These are phyloP conservation scores for Dinothrombium tinctorium DNA, from an alignment of 1,140 invertebrate genomes.

Conservation along the genomic window DNA sequence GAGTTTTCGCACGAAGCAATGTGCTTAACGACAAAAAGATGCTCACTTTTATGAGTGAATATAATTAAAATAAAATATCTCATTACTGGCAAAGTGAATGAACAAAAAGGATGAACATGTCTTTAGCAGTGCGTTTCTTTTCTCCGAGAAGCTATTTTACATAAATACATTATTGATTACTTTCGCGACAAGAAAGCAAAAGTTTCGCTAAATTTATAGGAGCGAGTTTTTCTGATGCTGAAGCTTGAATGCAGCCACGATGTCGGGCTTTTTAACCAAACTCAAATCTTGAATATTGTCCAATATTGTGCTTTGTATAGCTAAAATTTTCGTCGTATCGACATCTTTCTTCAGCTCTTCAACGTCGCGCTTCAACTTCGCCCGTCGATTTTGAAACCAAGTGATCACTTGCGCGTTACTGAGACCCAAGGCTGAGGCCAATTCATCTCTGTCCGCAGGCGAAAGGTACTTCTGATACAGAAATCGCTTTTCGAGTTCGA, in stretches of 20 bases:
- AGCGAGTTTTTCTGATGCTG: no score
- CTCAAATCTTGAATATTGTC: conserved; percentile 2
- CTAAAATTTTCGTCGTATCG: not conserved
- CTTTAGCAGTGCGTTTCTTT: no score
- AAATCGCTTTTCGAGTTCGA: conserved; percentile 87
- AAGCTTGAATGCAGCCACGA: not conserved
- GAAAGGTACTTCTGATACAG: conserved; percentile 93
- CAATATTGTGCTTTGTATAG: not conserved
- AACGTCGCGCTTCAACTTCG: conserved; percentile 90
- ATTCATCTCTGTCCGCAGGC: conserved; percentile 84
- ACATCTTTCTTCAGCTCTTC: conserved; percentile 95
- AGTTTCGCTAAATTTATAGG: no score
- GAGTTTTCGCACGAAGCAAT: no score
- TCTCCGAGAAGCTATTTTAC: no score
- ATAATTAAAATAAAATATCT: no score
- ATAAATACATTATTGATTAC: no score
- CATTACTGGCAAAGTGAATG: no score
- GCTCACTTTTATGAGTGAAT: no score
- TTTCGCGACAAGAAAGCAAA: no score
- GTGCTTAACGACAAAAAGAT: no score
- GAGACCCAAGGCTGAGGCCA: conserved; percentile 67
- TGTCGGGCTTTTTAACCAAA: not conserved
- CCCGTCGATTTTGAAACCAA: conserved; percentile 92
- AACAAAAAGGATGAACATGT: no score
- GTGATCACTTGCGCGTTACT: conserved; percentile 92